Evolutionary conservation across 2,113 vertebrate genomes (phyloP), one percentile per base, ranked within the genome.

Genomic region (Opisthocomus hoazin): DNA sequence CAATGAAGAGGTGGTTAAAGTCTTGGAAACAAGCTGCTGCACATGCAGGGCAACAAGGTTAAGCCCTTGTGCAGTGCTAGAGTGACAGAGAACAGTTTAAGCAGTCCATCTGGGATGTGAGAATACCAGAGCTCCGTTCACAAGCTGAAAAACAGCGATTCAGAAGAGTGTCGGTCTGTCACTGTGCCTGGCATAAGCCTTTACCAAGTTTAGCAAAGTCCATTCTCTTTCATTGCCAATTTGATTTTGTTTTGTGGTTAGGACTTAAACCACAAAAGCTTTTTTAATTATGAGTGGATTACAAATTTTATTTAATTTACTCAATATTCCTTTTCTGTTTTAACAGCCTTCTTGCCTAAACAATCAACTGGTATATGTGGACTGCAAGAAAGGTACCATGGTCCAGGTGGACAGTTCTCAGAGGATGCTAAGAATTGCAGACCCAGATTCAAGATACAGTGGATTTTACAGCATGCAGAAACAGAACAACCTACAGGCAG

Each of bases 381-480:
- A 99, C 98, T 99, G 98, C 98, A 98, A 99, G 98, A 99, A 99
- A 96, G 98, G 99, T 94, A 98, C 98, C 51, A 98, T 98, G 95
- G 98, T 98, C 80, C 98, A 98, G 87, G 98, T 98, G 96, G 98
- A 99, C 93, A 97, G 98, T 90, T 98, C 98, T 76, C 98, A 99
- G 96, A 98, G 98, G 68, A 98, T 98, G 98, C 98, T 99, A 93
- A 98, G 98, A 97, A 99, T 99, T 92, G 99, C 98, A 43, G 98
- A 99, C 84, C 98, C 98, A 13, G 99, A 99, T 88, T 98, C 98
- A 19, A 98, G 99, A 97, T 98, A 98, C 98, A 99, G 99, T 81
- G 99, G 99, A 95, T 99, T 98, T 97, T 99, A 99, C 98, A 99
- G 98, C 98, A 99, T 99, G 99, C 98, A 98, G 94, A 99, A 99